A percentile compares a stretch with the other conserved stretches of the same genome.
Evolutionary conservation across 1,140 invertebrate species (phyloP).

Genomic region (Sarcophaga peregrina): DNA sequence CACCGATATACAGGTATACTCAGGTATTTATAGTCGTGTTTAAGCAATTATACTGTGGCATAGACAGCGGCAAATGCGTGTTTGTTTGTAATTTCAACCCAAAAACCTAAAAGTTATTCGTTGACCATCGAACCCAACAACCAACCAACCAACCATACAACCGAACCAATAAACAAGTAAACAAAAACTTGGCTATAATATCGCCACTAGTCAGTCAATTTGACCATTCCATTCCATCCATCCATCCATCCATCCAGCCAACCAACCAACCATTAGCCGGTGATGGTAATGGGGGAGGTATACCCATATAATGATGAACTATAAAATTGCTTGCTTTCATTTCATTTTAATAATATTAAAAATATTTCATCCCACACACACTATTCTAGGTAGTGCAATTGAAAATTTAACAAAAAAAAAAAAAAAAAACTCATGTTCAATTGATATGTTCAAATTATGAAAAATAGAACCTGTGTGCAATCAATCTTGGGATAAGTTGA

Average conservation of each 20-base stretch:
- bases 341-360: neutral
- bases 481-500: no score
- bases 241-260: no score
- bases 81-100: slow-evolving; percentile 15
- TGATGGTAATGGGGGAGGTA: neutral
- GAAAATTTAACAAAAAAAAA: neutral
- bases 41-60: neutral
- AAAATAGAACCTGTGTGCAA: no score
- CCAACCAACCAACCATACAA: neutral
- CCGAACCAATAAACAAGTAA: neutral
- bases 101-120: slow-evolving; percentile 10
- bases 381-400: neutral
- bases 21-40: no score
- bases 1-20: neutral
- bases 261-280: neutral
- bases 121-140: neutral
- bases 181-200: slow-evolving; percentile 2
- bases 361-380: neutral
- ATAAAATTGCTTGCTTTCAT: neutral
- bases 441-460: no score
- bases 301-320: slow-evolving; percentile 15
- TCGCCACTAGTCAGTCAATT: neutral
- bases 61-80: slow-evolving; percentile 8
- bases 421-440: no score
- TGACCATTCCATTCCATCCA: no score